Evolutionary conservation across 2,888 invertebrate species (phyloP).

Genomic region (Tipula unca): DNA sequence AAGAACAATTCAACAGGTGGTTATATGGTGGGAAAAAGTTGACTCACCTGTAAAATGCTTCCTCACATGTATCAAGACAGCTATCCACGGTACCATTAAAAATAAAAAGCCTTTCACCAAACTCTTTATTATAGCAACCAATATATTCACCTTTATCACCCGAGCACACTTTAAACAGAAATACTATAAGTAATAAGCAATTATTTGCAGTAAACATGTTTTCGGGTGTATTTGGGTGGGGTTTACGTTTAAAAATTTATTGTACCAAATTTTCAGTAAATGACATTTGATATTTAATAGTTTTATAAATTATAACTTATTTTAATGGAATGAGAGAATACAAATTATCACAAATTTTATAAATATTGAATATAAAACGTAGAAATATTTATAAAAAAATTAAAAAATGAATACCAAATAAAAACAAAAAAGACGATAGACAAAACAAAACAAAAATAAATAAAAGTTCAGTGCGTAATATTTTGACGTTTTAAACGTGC

Average conservation of each 20-base stretch:
- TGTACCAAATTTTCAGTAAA: not conserved
- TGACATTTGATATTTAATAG: not conserved
- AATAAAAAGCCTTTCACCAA: not conserved
- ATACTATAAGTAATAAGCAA: not conserved
- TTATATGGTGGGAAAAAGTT: not conserved
- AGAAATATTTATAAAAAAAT: not conserved
- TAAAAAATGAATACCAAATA: not conserved
- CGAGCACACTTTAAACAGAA: not conserved
- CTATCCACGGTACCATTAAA: not conserved
- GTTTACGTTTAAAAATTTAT: not conserved
- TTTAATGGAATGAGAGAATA: not conserved
- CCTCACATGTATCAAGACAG: conserved; percentile 14
- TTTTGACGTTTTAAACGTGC: not conserved
- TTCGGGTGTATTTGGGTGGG: not conserved
- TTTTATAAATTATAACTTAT: not conserved
- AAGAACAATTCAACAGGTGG: not conserved
- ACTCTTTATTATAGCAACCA: not conserved
- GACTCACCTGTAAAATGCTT: conserved; percentile 15
- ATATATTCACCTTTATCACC: conserved; percentile 1
- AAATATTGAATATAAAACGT: not conserved
- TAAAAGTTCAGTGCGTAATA: not conserved
- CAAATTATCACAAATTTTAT: not conserved
- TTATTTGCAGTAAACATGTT: not conserved
- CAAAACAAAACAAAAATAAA: not conserved
- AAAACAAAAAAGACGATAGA: not conserved